Base-by-base conservation (phyloP, 2,113 vertebrate genomes). In the Tylochromis polylepis region DNA sequence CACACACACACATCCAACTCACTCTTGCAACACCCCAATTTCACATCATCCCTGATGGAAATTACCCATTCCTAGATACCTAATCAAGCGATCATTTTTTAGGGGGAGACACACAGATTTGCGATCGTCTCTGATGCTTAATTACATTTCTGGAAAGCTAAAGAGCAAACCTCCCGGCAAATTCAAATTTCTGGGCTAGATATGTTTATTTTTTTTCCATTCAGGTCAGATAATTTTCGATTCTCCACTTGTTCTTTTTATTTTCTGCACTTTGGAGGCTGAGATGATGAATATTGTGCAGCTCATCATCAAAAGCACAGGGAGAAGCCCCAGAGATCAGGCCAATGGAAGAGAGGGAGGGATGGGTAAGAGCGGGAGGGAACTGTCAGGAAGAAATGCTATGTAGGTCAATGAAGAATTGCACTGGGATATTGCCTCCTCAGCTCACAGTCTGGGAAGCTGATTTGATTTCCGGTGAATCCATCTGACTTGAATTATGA, bases 391-490 rank as follows among this genome's bases (percentile, higher is more conserved):
- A 90, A 94, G 94, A 95, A 87, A 92, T 86, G 89, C 88, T 95
- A 95, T 96, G 94, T 95, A 95, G 95, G 96, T 95, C 95, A 95
- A 93, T 95, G 92, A 94, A 93, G 92, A 94, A 94, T 92, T 92
- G 90, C 94, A 83, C 90, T 81, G 94, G 93, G 94, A 95, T 96
- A 95, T 95, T 95, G 94, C 92, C 87, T 94, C 88, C 83, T 95
- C 93, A 91, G 90, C 94, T 94, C 93, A 86, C 87, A 89, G 93
- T 86, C 89, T 94, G 91, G 88, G 84, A 93, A 93, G 92, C 89
- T 95, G 95, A 95, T 93, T 94, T 96, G 95, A 96, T 96, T 95
- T 95, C 93, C 90, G 85, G 93, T 95, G 92, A 94, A 96, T 94
- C 95, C 87, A 90, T 94, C 91, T 86, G 88, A 94, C 95, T 94